Percentiles rank a stretch among this genome's conserved stretches.
Conservation (phyloP, 1,140 invertebrate genomes). For the Mycetomoellerius zeteki region DNA sequence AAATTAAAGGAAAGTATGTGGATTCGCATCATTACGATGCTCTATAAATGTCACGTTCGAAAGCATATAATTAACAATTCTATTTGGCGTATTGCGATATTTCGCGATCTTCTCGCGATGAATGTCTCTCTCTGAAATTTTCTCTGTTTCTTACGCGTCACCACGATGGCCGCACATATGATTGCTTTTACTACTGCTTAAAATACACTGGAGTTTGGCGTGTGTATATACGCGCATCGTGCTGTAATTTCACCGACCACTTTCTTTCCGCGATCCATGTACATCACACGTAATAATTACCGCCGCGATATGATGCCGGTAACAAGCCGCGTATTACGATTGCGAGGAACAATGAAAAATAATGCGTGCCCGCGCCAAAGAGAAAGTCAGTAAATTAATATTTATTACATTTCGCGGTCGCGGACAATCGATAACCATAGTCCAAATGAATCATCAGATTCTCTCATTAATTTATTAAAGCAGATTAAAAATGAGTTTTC, state of each 20-base stretch:
- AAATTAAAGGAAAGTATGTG: conserved; percentile 32
- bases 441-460: not conserved
- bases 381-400: conserved; percentile 46
- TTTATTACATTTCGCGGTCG: conserved; percentile 41
- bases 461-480: not conserved
- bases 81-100: not conserved
- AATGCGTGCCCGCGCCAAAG: conserved; percentile 17
- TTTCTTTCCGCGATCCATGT: conserved; percentile 72
- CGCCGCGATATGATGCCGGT: conserved; percentile 37
- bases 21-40: conserved; percentile 28
- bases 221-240: not conserved
- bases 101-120: not conserved
- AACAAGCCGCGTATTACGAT: conserved; percentile 58
- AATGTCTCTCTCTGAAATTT: not conserved
- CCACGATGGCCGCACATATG: not conserved
- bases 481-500: not conserved
- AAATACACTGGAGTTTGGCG: conserved; percentile 24
- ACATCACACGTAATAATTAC: conserved; percentile 71
- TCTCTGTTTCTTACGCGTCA: not conserved
- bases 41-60: conserved; percentile 29
- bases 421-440: not conserved
- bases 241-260: conserved; percentile 65
- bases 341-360: conserved; percentile 58
- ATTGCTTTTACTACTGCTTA: conserved; percentile 22
- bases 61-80: conserved; percentile 38